Evolutionary conservation across 2,888 invertebrate genomes (phyloP), one percentile per base, ranked within the genome.

Genomic region (Folsomia manolachei): DNA sequence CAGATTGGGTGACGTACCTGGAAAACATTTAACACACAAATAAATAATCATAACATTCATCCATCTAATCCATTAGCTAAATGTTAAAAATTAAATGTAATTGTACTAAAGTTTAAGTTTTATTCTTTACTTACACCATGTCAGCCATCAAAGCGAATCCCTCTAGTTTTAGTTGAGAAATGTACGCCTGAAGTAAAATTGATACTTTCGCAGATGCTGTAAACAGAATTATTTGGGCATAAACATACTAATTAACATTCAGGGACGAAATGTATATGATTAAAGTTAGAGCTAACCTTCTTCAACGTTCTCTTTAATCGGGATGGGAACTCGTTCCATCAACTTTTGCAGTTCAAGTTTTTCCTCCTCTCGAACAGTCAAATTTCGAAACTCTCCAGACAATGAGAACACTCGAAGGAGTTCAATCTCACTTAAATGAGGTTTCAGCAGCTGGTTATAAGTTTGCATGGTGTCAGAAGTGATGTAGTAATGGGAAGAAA

Each of bases 81-180:
- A n/a, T n/a, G n/a, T n/a, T n/a, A n/a, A n/a, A n/a, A n/a, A n/a
- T n/a, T n/a, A n/a, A n/a, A n/a, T n/a, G n/a, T n/a, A n/a, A n/a
- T n/a, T 39, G 39, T 39, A 14, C 39, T 39, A 39, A n/a, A n/a
- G n/a, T n/a, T n/a, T n/a, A n/a, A n/a, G n/a, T n/a, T n/a, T n/a
- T 39, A 39, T 9, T 39, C 39, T 9, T 39, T 39, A 39, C 39
- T 14, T 95, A 99, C 1, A 98, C 96, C 98, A 99, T 99, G 84
- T 99, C 99, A 0, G 97, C 94, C 94, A 98, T 97, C 1, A 99
- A 86, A 0, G 98, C 97, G 84, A 99, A 98, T 0, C 99, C 98
- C 82, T 99, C 99, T 70, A 99, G 86, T 85, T 97, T 98, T 80
- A 99, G 85, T 84, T 98, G 97, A 0, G 98, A 99, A 77, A 99